Conservation (phyloP, 2,888 invertebrate genomes). For the Eurytoma adleriae region DNA sequence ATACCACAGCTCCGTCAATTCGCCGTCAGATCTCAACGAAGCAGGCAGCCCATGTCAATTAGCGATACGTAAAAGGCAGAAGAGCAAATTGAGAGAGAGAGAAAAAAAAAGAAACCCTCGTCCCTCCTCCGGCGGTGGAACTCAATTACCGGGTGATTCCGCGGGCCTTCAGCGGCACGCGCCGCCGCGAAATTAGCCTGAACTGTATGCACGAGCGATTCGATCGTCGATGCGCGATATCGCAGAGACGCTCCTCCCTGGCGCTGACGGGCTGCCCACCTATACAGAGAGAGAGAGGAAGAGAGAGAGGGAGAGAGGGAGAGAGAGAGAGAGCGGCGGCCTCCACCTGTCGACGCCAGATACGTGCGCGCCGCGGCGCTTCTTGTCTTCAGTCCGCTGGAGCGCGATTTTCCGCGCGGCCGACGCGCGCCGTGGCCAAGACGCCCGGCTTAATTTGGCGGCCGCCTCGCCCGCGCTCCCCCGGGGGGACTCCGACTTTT, state of each 20-base stretch:
- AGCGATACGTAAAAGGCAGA: not conserved
- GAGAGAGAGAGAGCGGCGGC: no score
- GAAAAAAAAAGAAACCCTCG: not conserved
- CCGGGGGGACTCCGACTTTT: no score
- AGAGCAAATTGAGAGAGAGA: not conserved
- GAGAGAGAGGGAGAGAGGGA: no score
- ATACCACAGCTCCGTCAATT: no score
- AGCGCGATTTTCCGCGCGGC: slow-evolving; percentile 42
- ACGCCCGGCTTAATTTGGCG: not conserved
- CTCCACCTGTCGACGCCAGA: slow-evolving; percentile 49
- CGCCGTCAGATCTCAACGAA: no score
- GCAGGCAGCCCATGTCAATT: no score
- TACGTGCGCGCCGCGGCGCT: not conserved
- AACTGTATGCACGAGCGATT: slow-evolving; percentile 74
- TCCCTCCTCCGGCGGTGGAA: slow-evolving; percentile 18
- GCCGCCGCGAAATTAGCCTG: slow-evolving; percentile 58
- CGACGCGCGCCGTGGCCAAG: not conserved
- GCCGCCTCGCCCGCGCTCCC: no score
- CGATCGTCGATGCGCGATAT: slow-evolving; percentile 72
- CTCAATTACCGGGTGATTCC: slow-evolving; percentile 55
- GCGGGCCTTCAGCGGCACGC: slow-evolving; percentile 30
- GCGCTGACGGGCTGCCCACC: no score
- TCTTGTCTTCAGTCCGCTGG: slow-evolving; percentile 11
- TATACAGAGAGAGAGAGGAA: no score
- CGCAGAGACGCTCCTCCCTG: slow-evolving; percentile 64